A percentile compares a stretch with the other conserved stretches of the same genome.
Conservation (phyloP, 2,888 invertebrate species). For the Coenonympha glycerion region DNA sequence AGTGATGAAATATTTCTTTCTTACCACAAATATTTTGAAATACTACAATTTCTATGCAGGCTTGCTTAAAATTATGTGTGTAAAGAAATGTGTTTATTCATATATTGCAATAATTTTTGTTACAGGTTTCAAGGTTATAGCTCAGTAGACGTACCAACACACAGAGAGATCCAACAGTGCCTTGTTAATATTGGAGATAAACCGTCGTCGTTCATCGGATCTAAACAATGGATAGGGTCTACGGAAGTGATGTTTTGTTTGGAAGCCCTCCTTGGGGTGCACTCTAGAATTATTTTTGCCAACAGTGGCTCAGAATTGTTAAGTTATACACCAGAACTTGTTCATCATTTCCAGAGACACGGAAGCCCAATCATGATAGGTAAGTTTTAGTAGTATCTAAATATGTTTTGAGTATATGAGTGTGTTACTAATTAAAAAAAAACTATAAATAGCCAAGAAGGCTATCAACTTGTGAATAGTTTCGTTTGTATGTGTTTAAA, state of each 20-base stretch:
- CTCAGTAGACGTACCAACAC: slow-evolving; percentile 84
- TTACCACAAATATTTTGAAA: no score
- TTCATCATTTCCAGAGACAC: slow-evolving; percentile 92
- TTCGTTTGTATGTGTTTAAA: no score
- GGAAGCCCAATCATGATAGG: slow-evolving; percentile 99
- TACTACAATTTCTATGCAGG: no score
- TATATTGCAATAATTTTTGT: slow-evolving; percentile 22
- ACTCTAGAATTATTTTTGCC: slow-evolving; percentile 88
- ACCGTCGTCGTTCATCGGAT: slow-evolving; percentile 88
- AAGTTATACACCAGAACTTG: slow-evolving; percentile 85
- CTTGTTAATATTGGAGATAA: slow-evolving; percentile 97
- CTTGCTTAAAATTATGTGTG: no score
- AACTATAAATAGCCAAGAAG: no score
- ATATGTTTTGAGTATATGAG: neutral
- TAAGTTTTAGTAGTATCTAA: slow-evolving; percentile 47
- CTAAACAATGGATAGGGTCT: slow-evolving; percentile 98
- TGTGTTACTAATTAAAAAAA: neutral
- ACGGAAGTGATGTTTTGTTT: slow-evolving; percentile 96
- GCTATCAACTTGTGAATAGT: no score
- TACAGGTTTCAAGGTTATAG: slow-evolving; percentile 87
- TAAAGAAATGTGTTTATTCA: neutral
- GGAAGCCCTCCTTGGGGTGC: slow-evolving; percentile 84
- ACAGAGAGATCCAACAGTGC: slow-evolving; percentile 92
- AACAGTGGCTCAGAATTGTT: slow-evolving; percentile 89
- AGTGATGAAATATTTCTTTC: no score